Conservation (phyloP, 2,797 vertebrate species). For the Lepilemur ruficaudatus region DNA sequence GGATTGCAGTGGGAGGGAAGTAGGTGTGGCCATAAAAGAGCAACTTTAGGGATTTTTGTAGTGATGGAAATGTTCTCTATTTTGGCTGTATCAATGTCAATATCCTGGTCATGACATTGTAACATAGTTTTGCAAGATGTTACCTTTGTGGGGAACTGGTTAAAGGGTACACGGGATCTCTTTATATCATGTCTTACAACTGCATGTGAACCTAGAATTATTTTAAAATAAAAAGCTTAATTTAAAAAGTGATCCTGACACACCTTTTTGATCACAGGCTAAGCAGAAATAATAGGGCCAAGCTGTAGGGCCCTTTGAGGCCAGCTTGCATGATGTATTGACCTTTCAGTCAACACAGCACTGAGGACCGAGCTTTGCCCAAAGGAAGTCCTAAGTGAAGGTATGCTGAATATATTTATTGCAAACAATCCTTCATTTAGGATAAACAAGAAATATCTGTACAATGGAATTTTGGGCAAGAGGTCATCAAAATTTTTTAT, state of each 20-base stretch:
- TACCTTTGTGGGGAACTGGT: background rate
- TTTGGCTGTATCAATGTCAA: background rate
- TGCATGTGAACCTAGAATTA: background rate
- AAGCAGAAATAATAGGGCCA: background rate
- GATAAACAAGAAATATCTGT: background rate
- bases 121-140: background rate
- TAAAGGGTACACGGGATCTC: background rate
- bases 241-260: background rate
- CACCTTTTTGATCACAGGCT: too few species aligned
- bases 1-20: background rate
- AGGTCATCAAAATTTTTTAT: background rate
- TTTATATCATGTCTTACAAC: background rate
- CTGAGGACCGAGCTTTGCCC: background rate
- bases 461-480: background rate
- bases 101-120: background rate
- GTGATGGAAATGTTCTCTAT: background rate
- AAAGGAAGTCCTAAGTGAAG: background rate
- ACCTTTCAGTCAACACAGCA: background rate
- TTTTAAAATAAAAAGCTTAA: background rate
- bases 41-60: background rate
- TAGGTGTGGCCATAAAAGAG: background rate
- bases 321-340: background rate
- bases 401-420: background rate
- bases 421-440: background rate
- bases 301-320: background rate